phyloP scores from a whole-genome alignment of 2,113 vertebrate genomes.

The Pygoscelis adeliae region DNA sequence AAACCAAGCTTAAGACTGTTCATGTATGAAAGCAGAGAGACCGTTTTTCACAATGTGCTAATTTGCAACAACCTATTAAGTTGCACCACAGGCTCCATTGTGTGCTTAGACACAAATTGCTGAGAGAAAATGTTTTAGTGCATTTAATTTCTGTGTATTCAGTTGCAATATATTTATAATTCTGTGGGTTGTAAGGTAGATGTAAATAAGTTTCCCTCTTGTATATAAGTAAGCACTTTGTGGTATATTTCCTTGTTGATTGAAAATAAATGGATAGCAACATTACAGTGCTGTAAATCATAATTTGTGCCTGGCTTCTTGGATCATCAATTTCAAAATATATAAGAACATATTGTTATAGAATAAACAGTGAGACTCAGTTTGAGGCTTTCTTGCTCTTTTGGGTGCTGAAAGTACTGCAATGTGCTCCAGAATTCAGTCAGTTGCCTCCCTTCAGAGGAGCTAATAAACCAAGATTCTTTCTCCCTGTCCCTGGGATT shows the following conservation, averaged over 20 bases:
- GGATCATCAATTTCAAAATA: constrained; percentile 26
- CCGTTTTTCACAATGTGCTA: neutral
- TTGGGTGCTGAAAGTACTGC: neutral
- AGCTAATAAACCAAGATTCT: constrained; percentile 11
- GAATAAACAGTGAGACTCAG: neutral
- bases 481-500: neutral
- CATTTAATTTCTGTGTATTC: neutral
- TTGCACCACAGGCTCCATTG: neutral
- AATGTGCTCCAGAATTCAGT: neutral
- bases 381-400: neutral
- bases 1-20: neutral
- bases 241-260: constrained; percentile 1
- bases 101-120: constrained; percentile 16
- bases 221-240: neutral
- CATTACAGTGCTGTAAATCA: neutral
- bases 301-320: neutral
- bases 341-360: neutral
- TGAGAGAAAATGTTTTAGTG: neutral
- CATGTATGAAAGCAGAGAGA: neutral
- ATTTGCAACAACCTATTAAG: constrained; percentile 12
- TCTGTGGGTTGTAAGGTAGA: neutral
- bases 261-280: constrained; percentile 19
- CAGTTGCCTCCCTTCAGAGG: neutral
- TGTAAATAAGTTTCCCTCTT: constrained; percentile 38
- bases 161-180: neutral